Percentiles rank a stretch among this genome's conserved stretches.
Evolutionary conservation across 2,797 vertebrate genomes (phyloP).

Genomic region (Valencia hispanica): DNA sequence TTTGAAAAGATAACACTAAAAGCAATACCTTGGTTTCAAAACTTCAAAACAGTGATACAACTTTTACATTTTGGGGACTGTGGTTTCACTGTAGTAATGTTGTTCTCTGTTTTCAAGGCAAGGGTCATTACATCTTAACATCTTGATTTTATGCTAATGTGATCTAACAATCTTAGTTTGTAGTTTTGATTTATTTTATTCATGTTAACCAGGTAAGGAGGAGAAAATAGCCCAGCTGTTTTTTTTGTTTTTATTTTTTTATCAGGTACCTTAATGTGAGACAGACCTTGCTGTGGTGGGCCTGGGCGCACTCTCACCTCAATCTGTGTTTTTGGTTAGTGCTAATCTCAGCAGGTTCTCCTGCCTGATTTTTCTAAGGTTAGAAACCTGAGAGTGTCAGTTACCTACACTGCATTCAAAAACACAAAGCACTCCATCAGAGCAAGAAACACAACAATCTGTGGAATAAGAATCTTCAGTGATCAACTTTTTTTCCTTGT

Average conservation of each 20-base stretch:
- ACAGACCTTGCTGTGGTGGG: slow-evolving; percentile 37
- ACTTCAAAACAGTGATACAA: not conserved
- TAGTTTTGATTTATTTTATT: slow-evolving; percentile 26
- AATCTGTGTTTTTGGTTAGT: slow-evolving; percentile 69
- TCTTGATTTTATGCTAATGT: not conserved
- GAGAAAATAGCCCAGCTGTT: slow-evolving; percentile 37
- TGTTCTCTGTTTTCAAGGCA: not conserved
- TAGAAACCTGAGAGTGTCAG: slow-evolving; percentile 24
- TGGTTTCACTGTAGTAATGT: slow-evolving; percentile 1
- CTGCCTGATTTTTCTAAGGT: slow-evolving; percentile 25
- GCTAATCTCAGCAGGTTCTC: slow-evolving; percentile 61
- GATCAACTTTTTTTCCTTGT: not conserved
- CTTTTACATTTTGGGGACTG: slow-evolving; percentile 8
- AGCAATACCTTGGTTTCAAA: not conserved
- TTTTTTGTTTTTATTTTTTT: slow-evolving; percentile 39
- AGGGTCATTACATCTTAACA: not conserved
- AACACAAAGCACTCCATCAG: not conserved
- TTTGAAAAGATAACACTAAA: not conserved
- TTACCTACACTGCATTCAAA: not conserved
- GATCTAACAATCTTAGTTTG: not conserved
- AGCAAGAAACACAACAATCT: slow-evolving; percentile 13
- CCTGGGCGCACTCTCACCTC: slow-evolving; percentile 33
- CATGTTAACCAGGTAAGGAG: slow-evolving; percentile 23
- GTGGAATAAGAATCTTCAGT: not conserved
- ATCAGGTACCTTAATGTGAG: slow-evolving; percentile 26